A percentile compares a stretch with the other conserved stretches of the same genome.
These are phyloP conservation scores for Scatophagus argus DNA, from an alignment of 2,113 vertebrate genomes.

Conservation along the genomic window DNA sequence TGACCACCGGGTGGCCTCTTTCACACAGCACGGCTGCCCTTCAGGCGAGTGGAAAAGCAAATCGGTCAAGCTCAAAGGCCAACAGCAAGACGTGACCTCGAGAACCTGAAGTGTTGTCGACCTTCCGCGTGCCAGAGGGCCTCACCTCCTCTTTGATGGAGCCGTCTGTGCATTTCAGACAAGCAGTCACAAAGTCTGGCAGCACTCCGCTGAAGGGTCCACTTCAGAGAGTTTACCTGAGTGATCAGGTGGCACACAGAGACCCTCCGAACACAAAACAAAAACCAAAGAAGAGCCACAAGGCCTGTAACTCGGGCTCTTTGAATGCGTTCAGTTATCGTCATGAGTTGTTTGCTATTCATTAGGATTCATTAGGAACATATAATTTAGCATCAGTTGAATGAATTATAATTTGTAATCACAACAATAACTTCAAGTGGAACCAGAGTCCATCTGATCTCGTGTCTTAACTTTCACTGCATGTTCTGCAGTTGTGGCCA, in stretches of 20 bases:
- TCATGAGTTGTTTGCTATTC: too few species aligned
- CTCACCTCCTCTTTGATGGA: constrained; percentile 47
- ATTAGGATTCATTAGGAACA: neutral
- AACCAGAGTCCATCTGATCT: neutral
- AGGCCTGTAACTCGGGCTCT: too few species aligned
- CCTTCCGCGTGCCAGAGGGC: neutral
- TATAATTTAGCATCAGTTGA: constrained; percentile 9
- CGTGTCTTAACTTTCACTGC: neutral
- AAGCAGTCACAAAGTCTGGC: constrained; percentile 37
- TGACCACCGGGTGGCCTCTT: too few species aligned
- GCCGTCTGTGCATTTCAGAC: constrained; percentile 42
- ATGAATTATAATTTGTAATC: neutral
- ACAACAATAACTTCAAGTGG: neutral
- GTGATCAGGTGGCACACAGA: neutral
- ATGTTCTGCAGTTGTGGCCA: neutral
- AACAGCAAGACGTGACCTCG: neutral
- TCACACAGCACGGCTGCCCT: neutral
- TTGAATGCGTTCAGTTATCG: too few species aligned
- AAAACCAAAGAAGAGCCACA: too few species aligned
- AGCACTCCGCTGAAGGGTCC: constrained; percentile 9
- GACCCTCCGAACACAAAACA: too few species aligned
- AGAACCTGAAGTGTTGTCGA: neutral
- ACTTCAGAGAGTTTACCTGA: constrained; percentile 39
- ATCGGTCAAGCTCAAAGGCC: neutral
- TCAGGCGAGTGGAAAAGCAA: constrained; percentile 6